Evolutionary conservation across 2,113 vertebrate species (phyloP).

Genomic region (Myanophis thanlyinensis): DNA sequence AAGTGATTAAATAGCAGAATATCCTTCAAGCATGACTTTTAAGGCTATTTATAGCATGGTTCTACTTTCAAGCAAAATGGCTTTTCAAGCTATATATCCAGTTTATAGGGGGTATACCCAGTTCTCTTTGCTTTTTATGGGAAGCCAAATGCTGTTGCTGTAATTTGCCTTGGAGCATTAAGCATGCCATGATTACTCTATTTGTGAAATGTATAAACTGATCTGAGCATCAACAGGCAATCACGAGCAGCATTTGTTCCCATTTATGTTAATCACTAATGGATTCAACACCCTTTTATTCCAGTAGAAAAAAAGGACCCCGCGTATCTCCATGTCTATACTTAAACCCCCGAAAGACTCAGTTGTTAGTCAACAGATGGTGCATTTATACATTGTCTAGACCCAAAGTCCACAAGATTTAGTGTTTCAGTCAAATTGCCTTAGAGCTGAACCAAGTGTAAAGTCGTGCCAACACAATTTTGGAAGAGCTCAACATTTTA

Average conservation of each 20-base stretch:
- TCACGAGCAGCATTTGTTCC: neutral
- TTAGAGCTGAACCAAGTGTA: neutral
- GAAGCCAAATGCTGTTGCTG: constrained; percentile 22
- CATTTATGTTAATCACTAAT: constrained; percentile 1
- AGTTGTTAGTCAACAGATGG: neutral
- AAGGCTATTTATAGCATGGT: constrained; percentile 50
- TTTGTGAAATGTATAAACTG: constrained; percentile 21
- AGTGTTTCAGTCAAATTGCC: neutral
- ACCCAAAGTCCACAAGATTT: neutral
- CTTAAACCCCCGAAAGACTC: neutral
- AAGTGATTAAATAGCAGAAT: constrained; percentile 59
- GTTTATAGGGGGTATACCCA: constrained; percentile 40
- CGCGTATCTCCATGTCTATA: neutral
- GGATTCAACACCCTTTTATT: neutral
- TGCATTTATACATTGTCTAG: neutral
- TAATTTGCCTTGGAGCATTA: constrained; percentile 30
- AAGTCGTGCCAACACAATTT: neutral
- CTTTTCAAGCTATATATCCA: constrained; percentile 42
- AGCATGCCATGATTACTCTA: constrained; percentile 1
- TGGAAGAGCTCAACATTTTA: neutral
- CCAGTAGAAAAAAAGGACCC: constrained; percentile 3
- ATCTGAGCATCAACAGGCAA: neutral
- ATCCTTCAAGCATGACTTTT: constrained; percentile 51
- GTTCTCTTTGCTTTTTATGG: constrained; percentile 24
- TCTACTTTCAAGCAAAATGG: constrained; percentile 41